Base-by-base conservation (phyloP, 2,113 vertebrate species). In the Pycnonotus jocosus region DNA sequence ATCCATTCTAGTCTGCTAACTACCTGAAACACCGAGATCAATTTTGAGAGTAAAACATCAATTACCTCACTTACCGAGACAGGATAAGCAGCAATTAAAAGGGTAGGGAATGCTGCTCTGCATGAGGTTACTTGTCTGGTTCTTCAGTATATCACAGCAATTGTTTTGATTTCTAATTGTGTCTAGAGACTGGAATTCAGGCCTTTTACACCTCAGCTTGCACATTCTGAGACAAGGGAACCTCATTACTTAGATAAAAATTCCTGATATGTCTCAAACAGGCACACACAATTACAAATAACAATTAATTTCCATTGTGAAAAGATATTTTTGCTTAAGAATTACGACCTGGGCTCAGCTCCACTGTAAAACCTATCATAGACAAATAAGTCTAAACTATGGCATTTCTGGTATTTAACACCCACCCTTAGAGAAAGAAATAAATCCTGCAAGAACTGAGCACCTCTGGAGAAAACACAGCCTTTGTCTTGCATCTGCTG, bases 1-100 rank as follows among this genome's bases (percentile, higher is more conserved):
- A 92, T 62, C 66, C 60, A 66, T 95, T 89, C 61, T 18, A 74
- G 69, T 19, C 83, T 93, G 89, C 89, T 91, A 97, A 90, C 91
- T 88, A 87, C 89, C 58, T 90, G 85, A 80, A 96, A 91, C 78
- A 61, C 40, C 0, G 9, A 69, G 81, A 95, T 95, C 94, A 92
- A 95, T 95, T 95, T 6, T 57, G 79, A 82, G 90, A 93, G 84
- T 87, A 85, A 94, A 96, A 91, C 85, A 91, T 97, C 91, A 92
- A 95, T 97, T 92, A 96, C 74, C 62, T 90, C 91, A 90, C 91
- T 94, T 95, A 88, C 57, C 15, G 84, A 95, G 91, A 92, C 66
- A 94, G 81, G 64, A 91, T 91, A 91, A 94, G 84, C 78, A 90
- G 93, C 93, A 95, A 87, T 95, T 96, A 91, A 91, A 90, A 95